These are phyloP conservation scores for Trissolcus japonicus DNA, from an alignment of 2,888 invertebrate species.

Conservation along the genomic window DNA sequence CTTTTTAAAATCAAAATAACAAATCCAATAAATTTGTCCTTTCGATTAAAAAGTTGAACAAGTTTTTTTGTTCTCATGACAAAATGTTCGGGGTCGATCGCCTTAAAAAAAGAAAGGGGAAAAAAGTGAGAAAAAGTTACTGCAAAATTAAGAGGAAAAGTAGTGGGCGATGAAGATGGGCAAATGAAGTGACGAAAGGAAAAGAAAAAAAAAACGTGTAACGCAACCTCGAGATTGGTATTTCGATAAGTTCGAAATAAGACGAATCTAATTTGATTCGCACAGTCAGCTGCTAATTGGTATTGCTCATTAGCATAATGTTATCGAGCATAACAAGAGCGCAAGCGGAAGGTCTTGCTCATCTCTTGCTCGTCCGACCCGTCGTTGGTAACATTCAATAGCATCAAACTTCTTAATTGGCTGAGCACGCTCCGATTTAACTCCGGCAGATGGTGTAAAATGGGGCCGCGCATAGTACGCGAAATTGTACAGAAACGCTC, in stretches of 20 bases:
- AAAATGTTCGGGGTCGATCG: no score
- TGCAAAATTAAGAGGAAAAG: no score
- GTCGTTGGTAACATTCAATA: slow-evolving; percentile 61
- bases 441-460: slow-evolving; percentile 60
- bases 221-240: slow-evolving; percentile 12
- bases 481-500: slow-evolving; percentile 56
- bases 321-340: slow-evolving; percentile 58
- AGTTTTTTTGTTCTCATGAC: no score
- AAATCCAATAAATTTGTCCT: no score
- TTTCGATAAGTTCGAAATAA: slow-evolving; percentile 47
- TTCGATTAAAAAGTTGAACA: no score
- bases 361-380: slow-evolving; percentile 57
- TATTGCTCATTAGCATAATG: slow-evolving; percentile 64
- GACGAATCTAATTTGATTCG: slow-evolving; percentile 56
- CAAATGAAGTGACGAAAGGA: neutral
- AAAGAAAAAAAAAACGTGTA: slow-evolving; percentile 3
- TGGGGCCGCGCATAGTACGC: slow-evolving; percentile 56
- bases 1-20: no score
- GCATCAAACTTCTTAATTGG: slow-evolving; percentile 67
- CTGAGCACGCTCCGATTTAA: slow-evolving; percentile 62
- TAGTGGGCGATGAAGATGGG: no score
- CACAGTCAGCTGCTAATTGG: slow-evolving; percentile 61
- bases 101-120: no score
- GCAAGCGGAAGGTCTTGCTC: slow-evolving; percentile 51
- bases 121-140: no score